Base-by-base conservation (phyloP, 2,113 vertebrate genomes). In the Tonatia bakeri region DNA sequence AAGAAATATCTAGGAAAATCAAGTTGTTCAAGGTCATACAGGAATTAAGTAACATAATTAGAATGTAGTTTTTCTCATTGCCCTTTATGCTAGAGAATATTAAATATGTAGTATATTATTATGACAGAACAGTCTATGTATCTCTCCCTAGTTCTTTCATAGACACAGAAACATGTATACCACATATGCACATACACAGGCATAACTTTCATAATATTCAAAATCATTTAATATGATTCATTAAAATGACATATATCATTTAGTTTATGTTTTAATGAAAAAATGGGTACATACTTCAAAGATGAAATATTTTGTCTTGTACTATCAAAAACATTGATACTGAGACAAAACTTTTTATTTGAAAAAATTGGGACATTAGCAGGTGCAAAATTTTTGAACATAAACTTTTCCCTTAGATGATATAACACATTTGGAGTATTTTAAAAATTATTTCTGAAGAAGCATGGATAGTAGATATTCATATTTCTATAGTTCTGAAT, bases 401-500 rank as follows among this genome's bases (percentile, higher is more conserved):
- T 38, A 95, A 83, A 92, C 54, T 40, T n/a, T 76, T 52, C 92
- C 80, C 64, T 79, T 45, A 33, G 77, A 19, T 94, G 8, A n/a
- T 77, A 65, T 89, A 88, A 36, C 17, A 97, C 22, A 87, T 96
- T 97, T 97, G 69, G 87, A 65, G 33, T 26, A 52, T 88, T 64
- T 95, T 70, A 38, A 61, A 92, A 95, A 85, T 69, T 93, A 76
- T 15, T 89, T 76, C 4, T n/a, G 33, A 81, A 31, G 14, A 7
- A 94, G 13, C 4, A 92, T 26, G 54, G 91, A 61, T 12, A 61
- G 10, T 61, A 95, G 40, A 7, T 90, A 22, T 0, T 0, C 80
- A 92, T 81, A 94, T 13, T 67, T 90, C n/a, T 94, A 45, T 13
- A 59, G 38, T 36, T 22, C 36, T 75, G 22, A 4, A 87, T 84